Evolutionary conservation across 2,888 invertebrate species (phyloP), one percentile per base, ranked within the genome.

Genomic region (Caenorhabditis doughertyi): DNA sequence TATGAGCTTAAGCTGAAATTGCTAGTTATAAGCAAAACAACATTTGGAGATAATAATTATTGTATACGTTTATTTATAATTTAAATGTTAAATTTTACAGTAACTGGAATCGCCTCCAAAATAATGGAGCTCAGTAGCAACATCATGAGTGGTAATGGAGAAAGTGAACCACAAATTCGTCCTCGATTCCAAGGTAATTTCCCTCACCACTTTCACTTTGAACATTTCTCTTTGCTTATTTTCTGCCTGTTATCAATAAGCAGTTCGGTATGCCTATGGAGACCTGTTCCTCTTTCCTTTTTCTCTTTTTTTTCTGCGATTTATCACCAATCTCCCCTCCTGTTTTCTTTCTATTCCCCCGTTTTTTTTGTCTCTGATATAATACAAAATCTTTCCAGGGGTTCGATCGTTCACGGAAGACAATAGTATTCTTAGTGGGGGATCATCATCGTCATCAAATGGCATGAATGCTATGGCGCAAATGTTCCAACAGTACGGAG

Each of bases 81-180:
- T 4, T 39, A 9, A 39, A 9, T 9, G 39, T 39, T 3, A 39
- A 18, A 16, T 56, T 32, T 65, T 86, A 72, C 39, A 87, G 87
- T 87, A 29, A 81, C 81, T 21, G 87, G 85, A 2, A 80, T 87
- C 13, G 87, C 87, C 3, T 71, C 84, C 1, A 77, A 80, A 51
- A 81, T 87, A 16, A 87, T 87, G 87, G 84, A 84, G 51, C 53
- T 87, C 23, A 83, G 84, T 44, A 81, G 83, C 1, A 84, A 84
- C 62, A 76, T 87, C 4, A 84, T 87, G 85, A 83, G 79, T 29
- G 81, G 79, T 35, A 62, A 68, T 49, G 60, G 79, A 13, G 80
- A 64, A 21, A 64, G 18, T 18, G 84, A 83, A 49, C 73, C 77
- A 27, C 83, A 83, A 42, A 64, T 83, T 53, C 64, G 83, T 18